Evolutionary conservation across 2,113 vertebrate genomes (phyloP).

Genomic region (Rynchops niger): DNA sequence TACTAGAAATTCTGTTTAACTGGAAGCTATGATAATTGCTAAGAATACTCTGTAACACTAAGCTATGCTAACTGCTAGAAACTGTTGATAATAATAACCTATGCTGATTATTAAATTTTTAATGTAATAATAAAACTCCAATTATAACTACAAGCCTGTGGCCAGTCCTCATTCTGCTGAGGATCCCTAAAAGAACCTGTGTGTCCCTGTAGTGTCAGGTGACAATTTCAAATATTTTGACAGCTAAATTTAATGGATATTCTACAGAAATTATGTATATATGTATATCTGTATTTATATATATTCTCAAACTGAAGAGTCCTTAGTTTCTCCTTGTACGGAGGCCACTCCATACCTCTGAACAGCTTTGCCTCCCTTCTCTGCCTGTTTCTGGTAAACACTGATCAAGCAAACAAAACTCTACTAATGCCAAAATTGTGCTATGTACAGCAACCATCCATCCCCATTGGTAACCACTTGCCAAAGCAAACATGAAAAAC

Average conservation of each 20-base stretch:
- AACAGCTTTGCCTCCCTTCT: background rate
- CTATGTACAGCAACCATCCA: background rate
- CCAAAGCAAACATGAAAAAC: background rate
- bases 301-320: background rate
- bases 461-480: background rate
- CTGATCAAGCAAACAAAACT: background rate
- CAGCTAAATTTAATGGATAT: background rate
- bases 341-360: background rate
- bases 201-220: background rate
- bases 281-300: accelerated
- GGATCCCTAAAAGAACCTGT: background rate
- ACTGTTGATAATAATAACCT: background rate
- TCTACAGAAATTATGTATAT: background rate
- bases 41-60: background rate
- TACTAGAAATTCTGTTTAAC: background rate
- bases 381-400: background rate
- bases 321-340: background rate
- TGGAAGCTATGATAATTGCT: background rate
- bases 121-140: background rate
- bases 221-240: background rate
- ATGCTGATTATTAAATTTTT: background rate
- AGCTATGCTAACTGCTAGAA: background rate
- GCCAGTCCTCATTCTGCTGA: background rate
- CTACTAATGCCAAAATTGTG: background rate
- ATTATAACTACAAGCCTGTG: background rate